Conservation (phyloP, 1,140 invertebrate genomes). For the Drosophila ficusphila region DNA sequence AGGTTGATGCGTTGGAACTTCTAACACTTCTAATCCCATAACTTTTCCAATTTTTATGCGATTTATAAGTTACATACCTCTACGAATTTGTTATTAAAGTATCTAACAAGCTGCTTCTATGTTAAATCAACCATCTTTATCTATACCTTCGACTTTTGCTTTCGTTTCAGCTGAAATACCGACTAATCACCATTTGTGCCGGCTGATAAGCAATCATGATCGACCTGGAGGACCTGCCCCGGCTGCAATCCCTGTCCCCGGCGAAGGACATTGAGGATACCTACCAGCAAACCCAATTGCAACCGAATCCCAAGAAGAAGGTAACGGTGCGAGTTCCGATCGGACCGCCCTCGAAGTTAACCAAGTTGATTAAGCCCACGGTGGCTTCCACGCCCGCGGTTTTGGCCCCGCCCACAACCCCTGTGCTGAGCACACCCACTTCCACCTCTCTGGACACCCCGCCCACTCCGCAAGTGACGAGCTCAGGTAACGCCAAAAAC, state of each 20-base stretch:
- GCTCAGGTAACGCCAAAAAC: background rate
- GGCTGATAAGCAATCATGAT: conserved; percentile 54
- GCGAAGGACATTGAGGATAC: conserved; percentile 60
- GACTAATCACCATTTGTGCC: conserved; percentile 24
- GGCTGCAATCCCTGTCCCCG: conserved; percentile 78
- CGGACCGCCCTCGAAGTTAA: conserved; percentile 35
- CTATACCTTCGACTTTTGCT: conserved; percentile 10
- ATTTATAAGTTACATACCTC: no score
- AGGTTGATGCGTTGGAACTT: no score
- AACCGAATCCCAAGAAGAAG: conserved; percentile 32
- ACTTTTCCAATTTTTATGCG: no score
- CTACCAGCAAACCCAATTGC: conserved; percentile 21
- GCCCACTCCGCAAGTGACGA: conserved; percentile 15
- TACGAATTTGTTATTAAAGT: no score
- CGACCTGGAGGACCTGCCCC: conserved; percentile 75
- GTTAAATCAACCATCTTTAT: conserved; percentile 16
- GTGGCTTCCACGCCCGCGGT: conserved; percentile 51
- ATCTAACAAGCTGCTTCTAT: no score
- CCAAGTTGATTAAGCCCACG: conserved; percentile 57
- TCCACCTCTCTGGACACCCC: conserved; percentile 38
- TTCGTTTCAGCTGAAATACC: conserved; percentile 33
- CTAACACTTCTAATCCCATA: no score
- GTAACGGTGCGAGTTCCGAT: conserved; percentile 38
- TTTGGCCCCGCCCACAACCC: background rate
- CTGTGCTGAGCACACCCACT: no score